Evolutionary conservation across 2,113 vertebrate genomes (phyloP).

Genomic region (Ahaetulla prasina): DNA sequence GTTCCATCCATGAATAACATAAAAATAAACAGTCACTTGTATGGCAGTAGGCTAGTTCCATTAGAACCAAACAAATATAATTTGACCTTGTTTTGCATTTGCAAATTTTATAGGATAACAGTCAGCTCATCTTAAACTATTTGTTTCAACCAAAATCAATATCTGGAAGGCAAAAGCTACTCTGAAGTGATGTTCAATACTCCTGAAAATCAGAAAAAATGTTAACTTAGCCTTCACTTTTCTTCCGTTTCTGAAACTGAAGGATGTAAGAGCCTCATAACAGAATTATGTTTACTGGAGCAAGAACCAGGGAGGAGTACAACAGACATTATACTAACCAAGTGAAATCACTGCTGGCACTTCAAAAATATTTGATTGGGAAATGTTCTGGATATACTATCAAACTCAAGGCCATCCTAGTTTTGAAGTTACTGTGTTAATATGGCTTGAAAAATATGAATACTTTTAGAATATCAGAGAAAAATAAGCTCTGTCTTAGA

Average conservation of each 20-base stretch:
- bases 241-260: not conserved
- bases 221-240: not conserved
- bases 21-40: not conserved
- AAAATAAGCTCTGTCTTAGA: not conserved
- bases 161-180: not conserved
- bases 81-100: not conserved
- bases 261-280: not conserved
- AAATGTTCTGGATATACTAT: not conserved
- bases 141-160: not conserved
- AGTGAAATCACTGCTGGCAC: constrained; percentile 5
- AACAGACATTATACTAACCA: not conserved
- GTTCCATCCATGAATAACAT: not conserved
- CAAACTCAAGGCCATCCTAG: not conserved
- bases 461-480: not conserved
- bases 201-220: not conserved
- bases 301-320: not conserved
- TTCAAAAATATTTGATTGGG: not conserved
- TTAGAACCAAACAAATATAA: not conserved
- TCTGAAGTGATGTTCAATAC: not conserved
- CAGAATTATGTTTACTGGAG: not conserved
- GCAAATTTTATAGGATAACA: not conserved
- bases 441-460: not conserved
- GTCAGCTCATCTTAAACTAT: not conserved
- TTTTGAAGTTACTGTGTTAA: not conserved
- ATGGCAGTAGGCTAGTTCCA: not conserved